Conservation (phyloP, 2,797 vertebrate genomes). For the Poeciliopsis paucimaculata region DNA sequence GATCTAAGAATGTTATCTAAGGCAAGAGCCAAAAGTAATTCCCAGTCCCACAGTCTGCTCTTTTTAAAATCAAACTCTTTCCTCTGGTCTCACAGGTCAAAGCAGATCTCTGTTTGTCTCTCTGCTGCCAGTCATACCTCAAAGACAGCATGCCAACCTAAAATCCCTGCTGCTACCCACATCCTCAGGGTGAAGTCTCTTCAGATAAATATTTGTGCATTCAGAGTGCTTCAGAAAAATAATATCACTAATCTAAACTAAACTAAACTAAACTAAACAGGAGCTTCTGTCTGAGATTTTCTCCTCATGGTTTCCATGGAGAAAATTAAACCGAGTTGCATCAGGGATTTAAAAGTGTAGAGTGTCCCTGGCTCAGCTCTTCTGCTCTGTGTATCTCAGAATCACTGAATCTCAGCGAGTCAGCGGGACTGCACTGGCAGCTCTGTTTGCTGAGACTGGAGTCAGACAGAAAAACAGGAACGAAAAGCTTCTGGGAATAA, state of each 20-base stretch:
- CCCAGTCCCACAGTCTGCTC: neutral
- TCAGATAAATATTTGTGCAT: conserved; percentile 35
- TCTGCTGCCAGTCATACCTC: conserved; percentile 41
- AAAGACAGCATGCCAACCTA: conserved; percentile 25
- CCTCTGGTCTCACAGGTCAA: conserved; percentile 1
- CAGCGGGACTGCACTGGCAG: conserved; percentile 57
- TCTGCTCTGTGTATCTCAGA: conserved; percentile 50
- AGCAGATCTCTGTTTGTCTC: conserved; percentile 18
- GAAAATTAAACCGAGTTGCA: neutral
- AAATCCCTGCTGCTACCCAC: conserved; percentile 22
- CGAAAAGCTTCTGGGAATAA: neutral
- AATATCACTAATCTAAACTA: neutral
- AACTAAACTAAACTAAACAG: neutral
- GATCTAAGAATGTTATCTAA: neutral
- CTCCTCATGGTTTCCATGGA: conserved; percentile 7
- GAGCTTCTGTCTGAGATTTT: neutral
- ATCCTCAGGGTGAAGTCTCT: conserved; percentile 3
- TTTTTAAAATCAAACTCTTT: neutral
- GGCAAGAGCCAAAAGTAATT: neutral
- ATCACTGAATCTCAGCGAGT: conserved; percentile 43
- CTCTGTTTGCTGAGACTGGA: conserved; percentile 17
- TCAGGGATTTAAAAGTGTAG: conserved; percentile 32
- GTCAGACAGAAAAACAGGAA: neutral
- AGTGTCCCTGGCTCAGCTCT: conserved; percentile 65
- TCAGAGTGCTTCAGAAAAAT: conserved; percentile 1